phyloP scores from a whole-genome alignment of 2,888 invertebrate genomes.

The Tachina lurida region DNA sequence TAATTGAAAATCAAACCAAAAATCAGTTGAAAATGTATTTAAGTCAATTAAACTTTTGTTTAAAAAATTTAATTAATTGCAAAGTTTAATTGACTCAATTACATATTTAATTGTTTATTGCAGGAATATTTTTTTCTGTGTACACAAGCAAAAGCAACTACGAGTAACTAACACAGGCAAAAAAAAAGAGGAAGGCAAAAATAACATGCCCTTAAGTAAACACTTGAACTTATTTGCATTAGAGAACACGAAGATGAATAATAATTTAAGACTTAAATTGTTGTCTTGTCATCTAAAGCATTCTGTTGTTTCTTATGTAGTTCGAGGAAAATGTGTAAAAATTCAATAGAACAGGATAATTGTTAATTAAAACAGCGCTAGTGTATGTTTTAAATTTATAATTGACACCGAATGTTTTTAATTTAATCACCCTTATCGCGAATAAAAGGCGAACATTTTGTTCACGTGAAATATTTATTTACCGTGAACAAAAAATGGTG shows the following conservation, averaged over 20 bases:
- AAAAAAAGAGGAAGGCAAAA: background rate
- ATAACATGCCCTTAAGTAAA: constrained; percentile 50
- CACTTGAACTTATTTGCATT: constrained; percentile 66
- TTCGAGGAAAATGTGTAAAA: background rate
- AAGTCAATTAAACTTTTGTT: too few relatives aligned
- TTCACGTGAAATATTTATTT: too few relatives aligned
- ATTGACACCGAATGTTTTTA: too few relatives aligned
- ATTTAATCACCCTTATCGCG: too few relatives aligned
- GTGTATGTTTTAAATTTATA: background rate
- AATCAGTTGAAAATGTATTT: too few relatives aligned
- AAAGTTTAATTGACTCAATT: too few relatives aligned
- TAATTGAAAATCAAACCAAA: too few relatives aligned
- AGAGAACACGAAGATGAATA: constrained; percentile 58
- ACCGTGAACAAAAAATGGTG: too few relatives aligned
- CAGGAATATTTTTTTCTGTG: background rate
- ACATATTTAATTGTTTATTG: too few relatives aligned
- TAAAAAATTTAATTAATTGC: too few relatives aligned
- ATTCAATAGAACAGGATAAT: background rate
- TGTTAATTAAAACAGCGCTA: background rate
- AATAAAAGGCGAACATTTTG: too few relatives aligned
- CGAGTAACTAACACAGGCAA: background rate
- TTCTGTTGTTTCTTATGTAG: background rate
- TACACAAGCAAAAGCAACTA: background rate
- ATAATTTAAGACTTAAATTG: constrained; percentile 42
- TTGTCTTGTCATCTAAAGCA: background rate